Evolutionary conservation across 2,888 invertebrate species (phyloP).

Genomic region (Harpalus rufipes): DNA sequence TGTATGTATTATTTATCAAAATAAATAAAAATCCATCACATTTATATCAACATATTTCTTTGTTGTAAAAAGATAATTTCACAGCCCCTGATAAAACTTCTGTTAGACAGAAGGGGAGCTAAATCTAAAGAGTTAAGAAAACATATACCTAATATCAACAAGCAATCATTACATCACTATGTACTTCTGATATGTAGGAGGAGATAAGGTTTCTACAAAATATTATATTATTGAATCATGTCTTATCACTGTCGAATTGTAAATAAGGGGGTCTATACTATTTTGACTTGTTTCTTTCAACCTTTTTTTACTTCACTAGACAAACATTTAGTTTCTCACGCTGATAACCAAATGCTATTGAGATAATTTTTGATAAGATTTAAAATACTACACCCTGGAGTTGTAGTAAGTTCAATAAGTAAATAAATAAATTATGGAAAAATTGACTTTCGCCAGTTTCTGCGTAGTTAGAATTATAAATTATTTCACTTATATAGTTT

Average conservation of each 20-base stretch:
- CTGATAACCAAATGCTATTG: conserved; percentile 43
- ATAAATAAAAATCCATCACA: background rate
- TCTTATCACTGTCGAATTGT: conserved; percentile 48
- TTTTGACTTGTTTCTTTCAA: conserved; percentile 44
- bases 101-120: background rate
- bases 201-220: conserved; percentile 11
- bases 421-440: conserved; percentile 19
- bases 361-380: conserved; percentile 45
- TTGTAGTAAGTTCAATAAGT: conserved; percentile 4
- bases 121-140: background rate
- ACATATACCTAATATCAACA: background rate
- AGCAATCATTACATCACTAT: background rate
- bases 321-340: conserved; percentile 44
- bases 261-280: conserved; percentile 44
- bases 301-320: background rate
- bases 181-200: conserved; percentile 32
- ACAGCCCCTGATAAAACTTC: background rate
- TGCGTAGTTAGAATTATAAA: background rate
- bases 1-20: background rate
- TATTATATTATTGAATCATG: conserved; percentile 32
- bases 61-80: background rate
- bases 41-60: background rate
- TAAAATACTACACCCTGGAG: background rate
- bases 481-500: background rate
- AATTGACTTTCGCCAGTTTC: background rate